phyloP scores from a whole-genome alignment of 2,888 invertebrate species.

The Steinernema scapterisci region DNA sequence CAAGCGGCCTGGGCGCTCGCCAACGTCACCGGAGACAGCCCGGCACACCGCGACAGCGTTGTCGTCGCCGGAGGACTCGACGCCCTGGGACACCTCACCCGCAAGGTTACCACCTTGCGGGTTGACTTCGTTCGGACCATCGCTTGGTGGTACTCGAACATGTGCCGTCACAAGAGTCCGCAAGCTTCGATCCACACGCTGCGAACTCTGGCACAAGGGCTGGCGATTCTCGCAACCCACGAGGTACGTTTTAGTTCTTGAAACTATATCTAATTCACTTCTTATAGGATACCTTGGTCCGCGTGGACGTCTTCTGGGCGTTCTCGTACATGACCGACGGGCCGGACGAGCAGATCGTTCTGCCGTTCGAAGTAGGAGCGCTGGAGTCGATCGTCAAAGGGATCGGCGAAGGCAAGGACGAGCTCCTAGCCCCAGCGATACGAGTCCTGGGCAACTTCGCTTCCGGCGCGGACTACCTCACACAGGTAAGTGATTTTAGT shows the following conservation, averaged over 20 bases:
- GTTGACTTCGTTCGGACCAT: conserved; percentile 57
- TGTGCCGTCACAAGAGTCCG: conserved; percentile 95
- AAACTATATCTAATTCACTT: neutral
- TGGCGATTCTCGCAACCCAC: conserved; percentile 17
- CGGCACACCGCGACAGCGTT: conserved; percentile 80
- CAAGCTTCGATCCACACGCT: conserved; percentile 67
- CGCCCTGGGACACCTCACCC: conserved; percentile 78
- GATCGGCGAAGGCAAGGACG: neutral
- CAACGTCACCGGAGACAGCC: conserved; percentile 84
- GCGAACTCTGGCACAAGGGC: conserved; percentile 35
- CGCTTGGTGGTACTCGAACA: conserved; percentile 89
- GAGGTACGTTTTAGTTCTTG: neutral
- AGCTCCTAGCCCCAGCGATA: conserved; percentile 59
- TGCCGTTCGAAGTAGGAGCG: conserved; percentile 49
- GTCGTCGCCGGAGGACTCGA: conserved; percentile 83
- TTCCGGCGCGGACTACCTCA: conserved; percentile 65
- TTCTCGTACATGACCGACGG: conserved; percentile 67
- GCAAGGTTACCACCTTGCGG: conserved; percentile 71
- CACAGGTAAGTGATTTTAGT: conserved; percentile 67
- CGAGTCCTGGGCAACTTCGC: conserved; percentile 67
- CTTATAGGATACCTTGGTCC: conserved; percentile 51
- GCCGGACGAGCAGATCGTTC: conserved; percentile 63
- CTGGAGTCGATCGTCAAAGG: conserved; percentile 35
- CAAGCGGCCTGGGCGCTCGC: conserved; percentile 85
- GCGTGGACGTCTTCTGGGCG: conserved; percentile 66